phyloP scores from a whole-genome alignment of 2,797 vertebrate species.

The Uromys caudimaculatus region DNA sequence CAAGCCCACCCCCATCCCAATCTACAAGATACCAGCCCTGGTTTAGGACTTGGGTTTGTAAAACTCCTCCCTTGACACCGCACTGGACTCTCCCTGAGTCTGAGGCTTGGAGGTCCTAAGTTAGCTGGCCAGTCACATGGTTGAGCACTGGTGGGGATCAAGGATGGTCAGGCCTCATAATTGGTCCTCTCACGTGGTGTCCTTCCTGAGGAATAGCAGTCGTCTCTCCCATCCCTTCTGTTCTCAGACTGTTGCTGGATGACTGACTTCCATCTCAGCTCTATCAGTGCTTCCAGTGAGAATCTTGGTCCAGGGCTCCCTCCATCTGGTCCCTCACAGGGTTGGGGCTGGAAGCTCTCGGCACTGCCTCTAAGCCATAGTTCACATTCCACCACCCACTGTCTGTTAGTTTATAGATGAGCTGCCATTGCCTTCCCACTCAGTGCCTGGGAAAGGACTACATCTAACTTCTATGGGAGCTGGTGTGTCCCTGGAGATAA shows the following conservation, averaged over 20 bases:
- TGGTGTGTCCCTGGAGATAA: not conserved
- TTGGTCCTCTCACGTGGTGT: not conserved
- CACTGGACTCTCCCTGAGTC: accelerated
- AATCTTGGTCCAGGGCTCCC: not conserved
- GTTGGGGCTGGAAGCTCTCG: not conserved
- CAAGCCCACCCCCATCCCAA: accelerated
- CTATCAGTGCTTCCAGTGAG: no score
- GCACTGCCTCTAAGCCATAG: not conserved
- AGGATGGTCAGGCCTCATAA: not conserved
- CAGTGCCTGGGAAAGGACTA: not conserved
- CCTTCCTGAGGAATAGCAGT: not conserved
- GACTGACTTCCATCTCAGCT: not conserved
- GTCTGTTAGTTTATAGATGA: not conserved
- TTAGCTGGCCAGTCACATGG: not conserved
- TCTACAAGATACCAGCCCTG: not conserved
- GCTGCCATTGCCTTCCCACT: accelerated
- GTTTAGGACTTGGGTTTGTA: not conserved
- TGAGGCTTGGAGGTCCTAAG: not conserved
- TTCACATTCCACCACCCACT: accelerated
- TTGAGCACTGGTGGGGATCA: not conserved
- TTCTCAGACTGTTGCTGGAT: no score
- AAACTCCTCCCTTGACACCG: accelerated
- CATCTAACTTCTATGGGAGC: accelerated
- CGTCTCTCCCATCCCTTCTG: not conserved
- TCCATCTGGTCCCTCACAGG: not conserved